Evolutionary conservation across 1,140 invertebrate species (phyloP).

Genomic region (Drosophila sucinea): DNA sequence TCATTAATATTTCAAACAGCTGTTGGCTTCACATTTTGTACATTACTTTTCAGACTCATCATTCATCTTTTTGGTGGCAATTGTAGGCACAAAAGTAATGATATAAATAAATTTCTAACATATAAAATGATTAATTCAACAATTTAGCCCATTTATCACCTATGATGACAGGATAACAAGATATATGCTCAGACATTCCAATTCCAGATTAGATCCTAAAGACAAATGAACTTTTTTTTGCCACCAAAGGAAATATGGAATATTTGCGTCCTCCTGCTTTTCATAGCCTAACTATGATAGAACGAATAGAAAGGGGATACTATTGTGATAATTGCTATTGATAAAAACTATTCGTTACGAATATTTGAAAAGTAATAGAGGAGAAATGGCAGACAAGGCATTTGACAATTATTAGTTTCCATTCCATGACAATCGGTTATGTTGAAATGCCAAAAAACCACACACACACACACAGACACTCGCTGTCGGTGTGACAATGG

Average conservation of each 20-base stretch:
- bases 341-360: too few species aligned
- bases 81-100: slow-evolving; percentile 8
- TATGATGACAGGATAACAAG: slow-evolving; percentile 31
- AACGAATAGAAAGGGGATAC: too few species aligned
- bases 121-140: slow-evolving; percentile 2
- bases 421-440: background rate
- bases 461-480: background rate
- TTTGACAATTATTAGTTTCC: too few species aligned
- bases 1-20: background rate
- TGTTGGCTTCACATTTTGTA: background rate
- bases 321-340: too few species aligned
- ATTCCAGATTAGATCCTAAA: background rate
- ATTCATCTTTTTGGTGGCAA: slow-evolving; percentile 37
- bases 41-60: slow-evolving; percentile 26
- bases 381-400: too few species aligned
- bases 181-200: slow-evolving; percentile 16
- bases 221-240: too few species aligned
- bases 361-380: too few species aligned
- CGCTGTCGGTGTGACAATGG: too few species aligned
- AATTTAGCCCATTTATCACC: slow-evolving; percentile 38
- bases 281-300: too few species aligned
- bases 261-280: too few species aligned
- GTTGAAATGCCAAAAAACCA: background rate
- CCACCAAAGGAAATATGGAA: too few species aligned
- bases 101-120: slow-evolving; percentile 4